These are phyloP conservation scores for Tretioscincus oriximinensis DNA, from an alignment of 2,113 vertebrate genomes.

Conservation along the genomic window DNA sequence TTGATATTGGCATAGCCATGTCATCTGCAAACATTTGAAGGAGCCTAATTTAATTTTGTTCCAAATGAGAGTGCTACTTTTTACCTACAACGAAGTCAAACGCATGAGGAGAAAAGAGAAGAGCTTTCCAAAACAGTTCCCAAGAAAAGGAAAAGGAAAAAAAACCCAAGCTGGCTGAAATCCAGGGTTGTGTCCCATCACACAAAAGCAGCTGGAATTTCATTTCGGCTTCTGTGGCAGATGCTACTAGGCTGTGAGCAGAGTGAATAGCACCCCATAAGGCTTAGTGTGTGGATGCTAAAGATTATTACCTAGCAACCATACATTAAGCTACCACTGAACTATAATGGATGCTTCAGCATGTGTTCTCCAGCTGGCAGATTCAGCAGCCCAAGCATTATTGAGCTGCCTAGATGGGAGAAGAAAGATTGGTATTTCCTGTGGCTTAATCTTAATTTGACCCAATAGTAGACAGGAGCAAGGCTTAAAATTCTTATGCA, in stretches of 20 bases:
- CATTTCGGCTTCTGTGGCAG: slow-evolving; percentile 15
- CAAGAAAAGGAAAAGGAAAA: background rate
- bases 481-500: background rate
- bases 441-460: background rate
- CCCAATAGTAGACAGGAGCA: background rate
- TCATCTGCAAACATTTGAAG: slow-evolving; percentile 22
- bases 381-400: slow-evolving; percentile 10
- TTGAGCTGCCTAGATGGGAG: background rate
- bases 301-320: slow-evolving; percentile 27
- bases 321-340: slow-evolving; percentile 16
- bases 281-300: background rate
- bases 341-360: slow-evolving; percentile 18
- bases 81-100: slow-evolving; percentile 11
- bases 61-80: background rate
- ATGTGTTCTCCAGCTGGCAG: slow-evolving; percentile 30
- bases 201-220: background rate
- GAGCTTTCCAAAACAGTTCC: slow-evolving; percentile 11
- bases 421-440: background rate
- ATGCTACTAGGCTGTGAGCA: background rate
- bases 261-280: background rate
- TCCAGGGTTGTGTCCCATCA: slow-evolving; percentile 7
- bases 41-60: slow-evolving; percentile 8
- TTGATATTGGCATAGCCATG: background rate
- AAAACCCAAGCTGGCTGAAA: slow-evolving; percentile 5
- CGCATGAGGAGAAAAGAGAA: slow-evolving; percentile 18